Percentiles rank a stretch among this genome's conserved stretches.
These are phyloP conservation scores for Caenorhabditis panamensis DNA, from an alignment of 2,888 invertebrate genomes.

Conservation along the genomic window DNA sequence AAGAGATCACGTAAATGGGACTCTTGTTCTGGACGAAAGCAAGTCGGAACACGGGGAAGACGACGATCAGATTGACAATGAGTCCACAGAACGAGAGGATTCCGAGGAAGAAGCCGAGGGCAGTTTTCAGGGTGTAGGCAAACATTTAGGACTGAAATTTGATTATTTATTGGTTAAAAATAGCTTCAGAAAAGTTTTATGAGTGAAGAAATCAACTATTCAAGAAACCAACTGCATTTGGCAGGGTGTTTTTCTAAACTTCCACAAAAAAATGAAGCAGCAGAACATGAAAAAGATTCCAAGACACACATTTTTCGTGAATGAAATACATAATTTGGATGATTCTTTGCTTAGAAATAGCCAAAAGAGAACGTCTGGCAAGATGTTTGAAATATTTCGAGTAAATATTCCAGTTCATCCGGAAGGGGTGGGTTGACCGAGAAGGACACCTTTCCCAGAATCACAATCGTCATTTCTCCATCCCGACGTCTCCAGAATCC, in stretches of 20 bases:
- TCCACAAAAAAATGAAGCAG: too few relatives aligned
- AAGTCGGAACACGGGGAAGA: neutral
- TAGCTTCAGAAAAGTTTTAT: too few relatives aligned
- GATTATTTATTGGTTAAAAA: too few relatives aligned
- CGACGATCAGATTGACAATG: neutral
- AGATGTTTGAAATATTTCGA: neutral
- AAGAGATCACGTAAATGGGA: conserved; percentile 59
- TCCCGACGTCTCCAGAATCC: conserved; percentile 19
- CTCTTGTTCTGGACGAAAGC: conserved; percentile 55
- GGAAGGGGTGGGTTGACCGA: neutral
- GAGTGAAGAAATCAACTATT: conserved; percentile 19
- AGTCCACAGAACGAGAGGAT: neutral
- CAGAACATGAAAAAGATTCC: too few relatives aligned
- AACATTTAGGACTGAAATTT: too few relatives aligned
- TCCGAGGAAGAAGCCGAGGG: neutral
- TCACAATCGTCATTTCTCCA: conserved; percentile 17
- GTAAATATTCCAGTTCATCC: neutral
- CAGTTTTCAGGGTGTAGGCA: neutral
- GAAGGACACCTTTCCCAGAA: conserved; percentile 2
- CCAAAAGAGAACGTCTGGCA: neutral
- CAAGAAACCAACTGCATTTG: conserved; percentile 41
- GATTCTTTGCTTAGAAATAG: conserved; percentile 1
- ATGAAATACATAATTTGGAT: conserved; percentile 9
- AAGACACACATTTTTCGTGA: too few relatives aligned
- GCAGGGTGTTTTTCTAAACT: conserved; percentile 36